These are phyloP conservation scores for Goniozus legneri DNA, from an alignment of 1,140 invertebrate species.

Conservation along the genomic window DNA sequence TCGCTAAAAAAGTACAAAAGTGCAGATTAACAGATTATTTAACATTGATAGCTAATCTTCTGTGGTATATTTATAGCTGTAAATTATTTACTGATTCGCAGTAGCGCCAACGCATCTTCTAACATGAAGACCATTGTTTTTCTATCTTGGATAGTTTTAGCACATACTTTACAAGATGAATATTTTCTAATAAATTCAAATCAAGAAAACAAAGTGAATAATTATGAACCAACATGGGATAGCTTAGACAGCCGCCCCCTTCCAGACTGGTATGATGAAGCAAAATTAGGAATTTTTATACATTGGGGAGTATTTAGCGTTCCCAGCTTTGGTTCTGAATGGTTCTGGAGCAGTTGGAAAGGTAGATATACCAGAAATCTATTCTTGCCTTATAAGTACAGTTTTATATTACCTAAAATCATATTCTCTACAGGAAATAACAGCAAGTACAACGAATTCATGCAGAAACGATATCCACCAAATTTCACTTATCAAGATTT, in stretches of 20 bases:
- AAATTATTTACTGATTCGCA: no score
- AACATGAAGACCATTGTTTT: no score
- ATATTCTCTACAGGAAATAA: neutral
- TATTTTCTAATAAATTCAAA: no score
- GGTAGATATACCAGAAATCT: conserved; percentile 42
- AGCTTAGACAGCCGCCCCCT: conserved; percentile 80
- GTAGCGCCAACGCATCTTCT: no score
- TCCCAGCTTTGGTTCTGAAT: conserved; percentile 79
- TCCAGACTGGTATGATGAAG: conserved; percentile 85
- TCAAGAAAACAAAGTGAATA: no score
- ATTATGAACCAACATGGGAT: conserved; percentile 71
- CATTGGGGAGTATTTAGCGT: conserved; percentile 94
- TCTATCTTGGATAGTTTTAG: no score
- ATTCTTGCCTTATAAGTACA: neutral
- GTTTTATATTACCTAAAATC: neutral
- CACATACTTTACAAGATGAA: no score
- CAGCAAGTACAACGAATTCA: conserved; percentile 59
- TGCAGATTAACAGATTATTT: no score
- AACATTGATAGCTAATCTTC: no score
- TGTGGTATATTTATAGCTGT: no score
- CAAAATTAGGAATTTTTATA: conserved; percentile 89
- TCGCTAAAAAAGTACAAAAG: no score
- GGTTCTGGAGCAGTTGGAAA: conserved; percentile 84
- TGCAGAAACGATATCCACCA: conserved; percentile 75
- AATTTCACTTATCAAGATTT: conserved; percentile 85